Evolutionary conservation across 2,888 invertebrate species (phyloP).

Genomic region (Pollenia angustigena): DNA sequence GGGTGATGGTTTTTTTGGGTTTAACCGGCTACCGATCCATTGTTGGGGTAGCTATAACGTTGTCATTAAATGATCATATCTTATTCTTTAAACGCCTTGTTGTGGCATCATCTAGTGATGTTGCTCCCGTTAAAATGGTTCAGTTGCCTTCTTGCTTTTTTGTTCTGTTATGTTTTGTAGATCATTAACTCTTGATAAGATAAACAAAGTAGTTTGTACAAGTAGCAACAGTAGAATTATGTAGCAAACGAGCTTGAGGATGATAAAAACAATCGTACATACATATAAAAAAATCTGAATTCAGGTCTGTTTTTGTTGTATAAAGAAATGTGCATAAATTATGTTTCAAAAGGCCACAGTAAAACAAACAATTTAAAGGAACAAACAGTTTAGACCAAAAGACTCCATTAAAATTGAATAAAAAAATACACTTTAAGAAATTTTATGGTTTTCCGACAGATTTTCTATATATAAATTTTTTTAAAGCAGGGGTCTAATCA

Average conservation of each 20-base stretch:
- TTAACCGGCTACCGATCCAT: constrained; percentile 13
- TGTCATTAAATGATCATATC: constrained; percentile 71
- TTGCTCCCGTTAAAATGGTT: constrained; percentile 66
- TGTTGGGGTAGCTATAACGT: constrained; percentile 55
- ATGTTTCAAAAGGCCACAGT: constrained; percentile 56
- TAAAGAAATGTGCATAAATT: constrained; percentile 69
- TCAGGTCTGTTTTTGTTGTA: neutral
- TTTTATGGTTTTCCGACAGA: no score
- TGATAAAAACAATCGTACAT: constrained; percentile 23
- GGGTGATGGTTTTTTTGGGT: constrained; percentile 12
- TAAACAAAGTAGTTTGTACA: constrained; percentile 70
- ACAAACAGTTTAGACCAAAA: constrained; percentile 62
- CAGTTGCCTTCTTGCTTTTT: constrained; percentile 10
- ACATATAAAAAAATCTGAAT: constrained; percentile 8
- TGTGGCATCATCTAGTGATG: constrained; percentile 40
- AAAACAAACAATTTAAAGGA: constrained; percentile 35
- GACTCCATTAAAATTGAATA: constrained; percentile 62
- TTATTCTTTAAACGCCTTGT: constrained; percentile 67
- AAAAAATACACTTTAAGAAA: constrained; percentile 43
- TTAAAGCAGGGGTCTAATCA: no score
- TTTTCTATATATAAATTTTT: no score
- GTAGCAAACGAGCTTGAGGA: constrained; percentile 65
- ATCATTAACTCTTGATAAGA: constrained; percentile 70
- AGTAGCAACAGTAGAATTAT: constrained; percentile 47
- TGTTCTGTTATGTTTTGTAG: constrained; percentile 62